A percentile compares a stretch with the other conserved stretches of the same genome.
phyloP scores from a whole-genome alignment of 2,888 invertebrate species.

The Dorcus hopei region DNA sequence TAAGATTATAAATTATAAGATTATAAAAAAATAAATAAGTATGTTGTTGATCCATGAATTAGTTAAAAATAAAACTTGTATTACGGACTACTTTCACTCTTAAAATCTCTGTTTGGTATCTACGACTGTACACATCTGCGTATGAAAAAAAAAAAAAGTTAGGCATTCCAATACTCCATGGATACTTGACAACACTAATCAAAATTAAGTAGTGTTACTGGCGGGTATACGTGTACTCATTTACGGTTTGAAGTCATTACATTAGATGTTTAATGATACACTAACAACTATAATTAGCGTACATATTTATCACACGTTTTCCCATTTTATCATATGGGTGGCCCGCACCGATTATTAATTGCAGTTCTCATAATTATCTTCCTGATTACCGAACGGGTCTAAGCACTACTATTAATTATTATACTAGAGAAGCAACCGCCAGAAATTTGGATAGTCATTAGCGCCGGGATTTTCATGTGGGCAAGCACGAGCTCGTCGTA shows the following conservation, averaged over 20 bases:
- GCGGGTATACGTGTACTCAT: not conserved
- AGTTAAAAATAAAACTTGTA: too few relatives aligned
- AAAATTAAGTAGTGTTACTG: not conserved
- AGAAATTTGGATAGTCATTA: not conserved
- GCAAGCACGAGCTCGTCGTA: not conserved
- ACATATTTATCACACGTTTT: constrained; percentile 9
- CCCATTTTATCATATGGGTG: constrained; percentile 19
- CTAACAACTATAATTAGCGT: constrained; percentile 8
- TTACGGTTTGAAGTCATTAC: not conserved
- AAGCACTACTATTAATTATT: constrained; percentile 3
- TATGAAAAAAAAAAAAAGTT: not conserved
- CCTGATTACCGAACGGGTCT: constrained; percentile 2
- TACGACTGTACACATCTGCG: not conserved
- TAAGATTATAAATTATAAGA: too few relatives aligned
- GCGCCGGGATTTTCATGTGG: too few relatives aligned
- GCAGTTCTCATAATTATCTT: constrained; percentile 22
- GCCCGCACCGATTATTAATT: constrained; percentile 23
- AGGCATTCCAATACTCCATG: not conserved
- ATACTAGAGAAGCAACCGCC: not conserved
- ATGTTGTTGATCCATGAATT: too few relatives aligned
- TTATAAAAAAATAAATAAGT: too few relatives aligned
- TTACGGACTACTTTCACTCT: not conserved
- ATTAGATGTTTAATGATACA: not conserved
- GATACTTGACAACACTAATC: not conserved
- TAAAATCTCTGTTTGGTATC: not conserved